Evolutionary conservation across 2,888 invertebrate genomes (phyloP), one percentile per base, ranked within the genome.

Genomic region (Baccha elongata): DNA sequence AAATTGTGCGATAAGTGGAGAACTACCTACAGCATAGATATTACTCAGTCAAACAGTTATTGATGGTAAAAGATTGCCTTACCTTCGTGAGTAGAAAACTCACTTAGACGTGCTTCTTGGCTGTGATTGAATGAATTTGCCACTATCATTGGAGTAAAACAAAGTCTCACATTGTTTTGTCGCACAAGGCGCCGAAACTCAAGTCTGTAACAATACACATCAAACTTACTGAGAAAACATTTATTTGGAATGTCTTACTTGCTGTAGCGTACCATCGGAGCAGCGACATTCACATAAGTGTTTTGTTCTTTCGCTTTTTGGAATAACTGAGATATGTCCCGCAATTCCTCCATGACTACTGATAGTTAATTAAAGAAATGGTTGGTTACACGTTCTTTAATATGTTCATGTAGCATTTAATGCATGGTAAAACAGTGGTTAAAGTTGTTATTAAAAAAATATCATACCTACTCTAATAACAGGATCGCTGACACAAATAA

Each of bases 221-320:
- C 11, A 15, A 3, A 3, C 8, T 35, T 17, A 7, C n/a, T n/a
- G n/a, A n/a, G 4, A 21, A 64, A 32, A n/a, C n/a, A n/a, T n/a
- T n/a, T 17, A 1, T 4, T 11, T 46, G 21, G 13, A 19, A 35
- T 48, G 10, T 4, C 91, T 90, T 91, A 94, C 94, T 95, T 95
- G 89, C 97, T 98, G 87, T 98, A 98, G 87, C 98, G 93, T 40
- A 99, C 99, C 99, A 99, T 99, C 0, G 99, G 99, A 1, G 98
- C 98, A 91, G 96, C 96, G 58, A 97, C 93, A 91, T 95, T 96
- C 3, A 97, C 91, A 87, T 94, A 92, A 10, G 92, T 91, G 58
- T 93, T 91, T 32, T 89, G 87, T 68, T 86, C 84, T 86, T 90
- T 91, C 3, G 92, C 91, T 48, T 92, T 91, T 71, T 91, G 89